Evolutionary conservation across 2,888 invertebrate species (phyloP), one percentile per base, ranked within the genome.

Genomic region (Pyralis farinalis): DNA sequence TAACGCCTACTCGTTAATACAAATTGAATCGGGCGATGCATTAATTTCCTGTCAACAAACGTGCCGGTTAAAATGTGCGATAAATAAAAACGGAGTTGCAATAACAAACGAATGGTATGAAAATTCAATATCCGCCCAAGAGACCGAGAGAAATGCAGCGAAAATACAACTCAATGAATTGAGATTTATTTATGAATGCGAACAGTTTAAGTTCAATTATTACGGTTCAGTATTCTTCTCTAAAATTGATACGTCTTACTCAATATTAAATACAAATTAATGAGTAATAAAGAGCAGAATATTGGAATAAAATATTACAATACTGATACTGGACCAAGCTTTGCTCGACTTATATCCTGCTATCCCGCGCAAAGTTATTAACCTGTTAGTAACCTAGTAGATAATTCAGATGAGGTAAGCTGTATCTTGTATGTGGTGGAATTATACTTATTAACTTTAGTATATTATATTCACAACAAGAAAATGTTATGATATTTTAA

Each of bases 91-190:
- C 60, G 60, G 57, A 59, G 51, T 70, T 68, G 67, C 64, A 73
- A 68, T 72, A 76, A 77, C 78, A 76, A 77, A 76, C 71, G 76
- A 75, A 75, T 74, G 66, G 67, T 76, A 84, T 82, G 82, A 82
- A 86, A 84, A 85, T 85, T 84, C 81, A 86, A 87, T 87, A 86
- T 87, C 87, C 87, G 85, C 47, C 61, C 49, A 59, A 64, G 69
- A 57, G 68, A 57, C 47, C 56, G 57, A 61, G 58, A 25, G 67
- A 51, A 76, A 66, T 76, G 73, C 79, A 78, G 63, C 59, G 63
- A 55, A 60, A 71, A 69, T 60, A 65, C 57, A 64, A 64, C 63
- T 55, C 63, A 71, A 70, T 71, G 70, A 67, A 72, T 74, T 69
- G 67, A 54, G 59, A 69, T 69, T 69, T 71, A 69, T 71, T 72